Percentiles rank a stretch among this genome's conserved stretches.
Conservation (phyloP, 2,888 invertebrate genomes). For the Hypena proboscidalis region DNA sequence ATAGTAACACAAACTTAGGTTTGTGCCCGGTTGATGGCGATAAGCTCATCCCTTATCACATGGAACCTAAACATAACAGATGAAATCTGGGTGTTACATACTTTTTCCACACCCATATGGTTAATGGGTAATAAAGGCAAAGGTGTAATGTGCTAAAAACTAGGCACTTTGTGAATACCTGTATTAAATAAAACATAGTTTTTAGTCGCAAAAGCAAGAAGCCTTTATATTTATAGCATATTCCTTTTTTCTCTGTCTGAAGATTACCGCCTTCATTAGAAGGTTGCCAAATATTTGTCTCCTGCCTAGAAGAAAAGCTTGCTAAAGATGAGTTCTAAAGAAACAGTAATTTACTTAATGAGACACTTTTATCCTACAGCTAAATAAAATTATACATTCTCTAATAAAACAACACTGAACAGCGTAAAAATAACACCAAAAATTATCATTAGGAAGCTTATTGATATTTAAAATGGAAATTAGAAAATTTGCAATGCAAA, state of each 20-base stretch:
- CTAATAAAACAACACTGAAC: neutral
- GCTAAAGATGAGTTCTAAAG: conserved; percentile 2
- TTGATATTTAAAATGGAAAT: conserved; percentile 25
- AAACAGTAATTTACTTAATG: conserved; percentile 8
- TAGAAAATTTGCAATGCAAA: conserved; percentile 26
- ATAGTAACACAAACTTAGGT: too few relatives aligned
- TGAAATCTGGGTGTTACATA: too few relatives aligned
- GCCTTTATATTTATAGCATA: neutral
- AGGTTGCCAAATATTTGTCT: conserved; percentile 4
- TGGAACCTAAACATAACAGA: too few relatives aligned
- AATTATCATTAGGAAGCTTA: neutral
- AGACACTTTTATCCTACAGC: neutral
- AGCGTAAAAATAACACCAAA: neutral
- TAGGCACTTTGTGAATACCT: too few relatives aligned
- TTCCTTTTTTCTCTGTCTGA: neutral
- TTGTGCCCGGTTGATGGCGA: too few relatives aligned
- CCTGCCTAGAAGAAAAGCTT: neutral
- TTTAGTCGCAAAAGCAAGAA: too few relatives aligned
- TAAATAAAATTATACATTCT: neutral
- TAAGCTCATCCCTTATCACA: too few relatives aligned
- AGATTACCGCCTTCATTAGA: conserved; percentile 5
- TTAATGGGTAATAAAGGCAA: too few relatives aligned
- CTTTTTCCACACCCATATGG: too few relatives aligned
- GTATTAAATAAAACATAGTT: too few relatives aligned
- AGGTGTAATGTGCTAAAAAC: too few relatives aligned